Percentiles rank a stretch among this genome's conserved stretches.
Conservation (phyloP, 2,797 vertebrate genomes). For the Hydrolagus colliei region DNA sequence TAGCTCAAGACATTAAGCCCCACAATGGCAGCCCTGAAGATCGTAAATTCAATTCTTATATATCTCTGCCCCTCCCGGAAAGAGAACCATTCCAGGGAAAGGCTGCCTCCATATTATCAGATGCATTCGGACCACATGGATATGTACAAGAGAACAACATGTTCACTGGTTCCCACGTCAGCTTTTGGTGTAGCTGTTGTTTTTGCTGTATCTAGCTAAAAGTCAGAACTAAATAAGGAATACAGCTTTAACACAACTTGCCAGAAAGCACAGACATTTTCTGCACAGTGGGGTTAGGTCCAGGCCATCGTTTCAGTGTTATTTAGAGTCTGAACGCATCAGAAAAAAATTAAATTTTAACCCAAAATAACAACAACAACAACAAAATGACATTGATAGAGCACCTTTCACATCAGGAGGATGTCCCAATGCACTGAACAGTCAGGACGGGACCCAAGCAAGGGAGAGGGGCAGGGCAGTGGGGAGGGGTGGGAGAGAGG, state of each 20-base stretch:
- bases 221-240: not conserved
- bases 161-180: not conserved
- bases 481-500: too few species aligned
- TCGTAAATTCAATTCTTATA: too few species aligned
- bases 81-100: not conserved
- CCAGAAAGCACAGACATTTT: not conserved
- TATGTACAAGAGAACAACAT: constrained; percentile 6
- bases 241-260: not conserved
- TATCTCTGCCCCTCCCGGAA: not conserved
- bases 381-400: too few species aligned
- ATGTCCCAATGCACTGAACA: too few species aligned
- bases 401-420: too few species aligned
- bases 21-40: too few species aligned
- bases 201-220: not conserved
- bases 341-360: not conserved
- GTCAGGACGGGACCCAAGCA: too few species aligned
- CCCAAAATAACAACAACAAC: not conserved
- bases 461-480: too few species aligned
- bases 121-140: not conserved
- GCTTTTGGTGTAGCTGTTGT: not conserved
- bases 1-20: not conserved
- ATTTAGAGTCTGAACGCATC: not conserved
- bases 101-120: not conserved
- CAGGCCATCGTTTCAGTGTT: too few species aligned
- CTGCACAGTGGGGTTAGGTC: too few species aligned